Evolutionary conservation across 2,113 vertebrate genomes (phyloP).

Genomic region (Burhinus bistriatus): DNA sequence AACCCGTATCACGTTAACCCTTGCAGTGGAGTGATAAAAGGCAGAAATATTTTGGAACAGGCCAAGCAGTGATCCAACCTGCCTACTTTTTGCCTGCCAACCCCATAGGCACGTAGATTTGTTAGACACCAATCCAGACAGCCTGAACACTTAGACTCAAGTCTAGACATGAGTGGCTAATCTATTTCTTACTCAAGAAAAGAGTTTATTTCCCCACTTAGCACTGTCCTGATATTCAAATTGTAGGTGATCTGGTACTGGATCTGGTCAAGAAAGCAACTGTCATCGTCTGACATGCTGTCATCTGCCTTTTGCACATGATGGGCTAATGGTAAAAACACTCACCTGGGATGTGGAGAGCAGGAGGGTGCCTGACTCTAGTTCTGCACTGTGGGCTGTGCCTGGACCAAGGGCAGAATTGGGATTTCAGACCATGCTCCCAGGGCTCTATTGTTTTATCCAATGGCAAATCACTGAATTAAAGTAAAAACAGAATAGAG

Average conservation of each 20-base stretch:
- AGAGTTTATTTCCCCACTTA: neutral
- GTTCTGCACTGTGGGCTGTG: neutral
- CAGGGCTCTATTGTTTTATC: neutral
- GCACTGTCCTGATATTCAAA: neutral
- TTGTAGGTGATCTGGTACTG: neutral
- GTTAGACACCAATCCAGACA: neutral
- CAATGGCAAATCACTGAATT: neutral
- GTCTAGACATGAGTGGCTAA: neutral
- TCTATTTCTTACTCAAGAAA: neutral
- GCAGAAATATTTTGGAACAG: slow-evolving; percentile 21
- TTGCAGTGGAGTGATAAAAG: slow-evolving; percentile 54
- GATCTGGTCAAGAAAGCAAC: neutral
- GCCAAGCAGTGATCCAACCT: neutral
- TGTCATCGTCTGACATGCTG: neutral
- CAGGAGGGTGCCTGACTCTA: neutral
- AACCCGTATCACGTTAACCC: slow-evolving; percentile 59
- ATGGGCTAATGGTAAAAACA: neutral
- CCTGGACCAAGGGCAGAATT: neutral
- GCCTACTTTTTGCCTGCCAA: neutral
- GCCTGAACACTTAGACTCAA: neutral
- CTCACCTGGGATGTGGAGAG: neutral
- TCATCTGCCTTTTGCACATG: neutral
- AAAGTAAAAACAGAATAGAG: neutral
- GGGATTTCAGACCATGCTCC: neutral
- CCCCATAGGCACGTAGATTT: neutral